Evolutionary conservation across 2,113 vertebrate genomes (phyloP), one percentile per base, ranked within the genome.

Genomic region (Rostratula benghalensis): DNA sequence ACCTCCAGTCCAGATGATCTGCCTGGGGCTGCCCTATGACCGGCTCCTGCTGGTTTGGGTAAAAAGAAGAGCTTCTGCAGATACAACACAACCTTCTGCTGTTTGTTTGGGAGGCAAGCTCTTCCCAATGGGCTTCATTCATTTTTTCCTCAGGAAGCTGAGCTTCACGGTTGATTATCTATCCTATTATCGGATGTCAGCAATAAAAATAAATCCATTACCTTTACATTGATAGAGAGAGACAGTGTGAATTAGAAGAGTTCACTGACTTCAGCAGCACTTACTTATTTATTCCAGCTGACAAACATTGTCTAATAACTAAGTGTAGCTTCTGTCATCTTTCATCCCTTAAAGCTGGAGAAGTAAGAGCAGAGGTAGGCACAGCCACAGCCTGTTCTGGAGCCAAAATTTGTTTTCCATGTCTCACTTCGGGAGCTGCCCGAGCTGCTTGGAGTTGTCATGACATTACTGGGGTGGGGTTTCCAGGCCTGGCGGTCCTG

Each of bases 381-480:
- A 88, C 81, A 8, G 31, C 41, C 4, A 5, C 1, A 4, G 41
- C 75, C 75, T 65, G 56, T 83, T 92, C 77, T n/a, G 33, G 65
- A 88, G 57, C 45, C 20, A 11, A 83, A 59, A 82, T 82, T 78
- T 91, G 53, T 96, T 97, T 96, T 94, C 93, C 86, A 10, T 53
- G 82, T 73, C 68, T 87, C 35, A 37, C 45, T 84, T 56, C 56
- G 86, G 95, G 95, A 93, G 76, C 86, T 70, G 91, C 88, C 85
- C 11, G 18, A 23, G 64, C 60, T 91, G 93, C 63, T 86, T 90
- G 93, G 50, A 71, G 95, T 96, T 94, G 88, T 94, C 95, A 95
- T 91, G 95, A 94, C 95, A 89, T 96, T 94, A 90, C 86, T 1
- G 4, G 74, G 92, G 94, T 96, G 92, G 94, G 91, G 93, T 95